A percentile compares a stretch with the other conserved stretches of the same genome.
Conservation (phyloP, 2,888 invertebrate species). For the Rhagonycha fulva region DNA sequence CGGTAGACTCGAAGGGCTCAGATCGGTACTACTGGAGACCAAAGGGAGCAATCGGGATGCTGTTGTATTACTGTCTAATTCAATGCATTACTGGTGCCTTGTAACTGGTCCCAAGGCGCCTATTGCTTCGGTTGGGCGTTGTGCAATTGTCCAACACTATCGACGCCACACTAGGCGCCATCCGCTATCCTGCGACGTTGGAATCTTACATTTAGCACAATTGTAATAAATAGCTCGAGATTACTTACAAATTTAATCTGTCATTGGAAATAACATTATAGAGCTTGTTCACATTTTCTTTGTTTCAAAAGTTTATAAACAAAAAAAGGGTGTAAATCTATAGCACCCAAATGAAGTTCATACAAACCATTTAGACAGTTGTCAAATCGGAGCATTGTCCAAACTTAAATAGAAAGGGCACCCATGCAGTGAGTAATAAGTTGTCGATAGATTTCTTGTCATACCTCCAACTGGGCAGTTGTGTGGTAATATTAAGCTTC, state of each 20-base stretch:
- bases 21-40: conserved; percentile 41
- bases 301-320: neutral
- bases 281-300: neutral
- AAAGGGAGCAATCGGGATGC: conserved; percentile 50
- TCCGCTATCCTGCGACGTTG: conserved; percentile 36
- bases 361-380: conserved; percentile 6
- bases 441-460: conserved; percentile 39
- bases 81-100: conserved; percentile 61
- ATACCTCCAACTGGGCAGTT: conserved; percentile 34
- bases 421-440: conserved; percentile 33
- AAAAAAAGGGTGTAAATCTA: neutral
- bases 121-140: conserved; percentile 54
- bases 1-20: conserved; percentile 38
- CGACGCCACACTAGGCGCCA: conserved; percentile 48
- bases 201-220: conserved; percentile 27
- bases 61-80: conserved; percentile 63
- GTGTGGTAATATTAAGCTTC: conserved; percentile 25
- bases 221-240: conserved; percentile 23
- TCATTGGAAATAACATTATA: neutral
- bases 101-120: conserved; percentile 55
- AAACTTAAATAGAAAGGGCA: conserved; percentile 20
- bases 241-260: neutral
- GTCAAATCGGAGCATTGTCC: conserved; percentile 14
- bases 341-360: conserved; percentile 3
- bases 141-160: conserved; percentile 51